Base-by-base conservation (phyloP, 2,888 invertebrate genomes). In the Synergus itoensis region DNA sequence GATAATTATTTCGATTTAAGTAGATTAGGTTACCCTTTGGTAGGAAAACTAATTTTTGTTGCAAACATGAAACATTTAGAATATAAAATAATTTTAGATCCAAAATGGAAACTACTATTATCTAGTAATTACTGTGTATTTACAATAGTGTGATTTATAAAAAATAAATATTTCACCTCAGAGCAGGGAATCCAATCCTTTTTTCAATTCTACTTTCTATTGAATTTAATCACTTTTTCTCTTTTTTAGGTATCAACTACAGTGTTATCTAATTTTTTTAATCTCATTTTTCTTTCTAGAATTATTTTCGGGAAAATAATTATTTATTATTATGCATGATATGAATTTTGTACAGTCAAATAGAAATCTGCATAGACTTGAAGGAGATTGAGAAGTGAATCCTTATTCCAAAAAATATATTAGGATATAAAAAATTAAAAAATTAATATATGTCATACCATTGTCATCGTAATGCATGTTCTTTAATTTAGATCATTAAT, bases 391-490 rank as follows among this genome's bases (percentile, higher is more conserved):
- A n/a, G 53, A 53, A 53, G 2, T n/a, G n/a, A n/a, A n/a, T 53
- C n/a, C 53, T n/a, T 53, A 14, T 53, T 53, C n/a, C 8, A n/a
- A n/a, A 60, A 60, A 12, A 11, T 45, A 1, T 8, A 45, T 45
- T 45, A 12, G 45, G 12, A 45, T 45, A 45, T 8, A 45, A 3
- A 12, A 11, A 12, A 36, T 63, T 1, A 63, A 36, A 63, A 63
- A 36, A 0, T 14, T n/a, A 41, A 11, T n/a, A 11, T n/a, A 40
- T 65, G 65, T 18, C 41, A 3, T 65, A 65, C 65, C 82, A 78
- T 80, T 86, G 86, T 81, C 84, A 83, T n/a, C 84, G 85, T 63
- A 85, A 84, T 40, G 84, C 84, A 21, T 83, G 36, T 36, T 5
- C 5, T 5, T 7, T 36, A 36, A 36, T 36, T 36, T 36, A 7